Evolutionary conservation across 2,113 vertebrate species (phyloP).

Genomic region (Petrocephalus microphthalmus): DNA sequence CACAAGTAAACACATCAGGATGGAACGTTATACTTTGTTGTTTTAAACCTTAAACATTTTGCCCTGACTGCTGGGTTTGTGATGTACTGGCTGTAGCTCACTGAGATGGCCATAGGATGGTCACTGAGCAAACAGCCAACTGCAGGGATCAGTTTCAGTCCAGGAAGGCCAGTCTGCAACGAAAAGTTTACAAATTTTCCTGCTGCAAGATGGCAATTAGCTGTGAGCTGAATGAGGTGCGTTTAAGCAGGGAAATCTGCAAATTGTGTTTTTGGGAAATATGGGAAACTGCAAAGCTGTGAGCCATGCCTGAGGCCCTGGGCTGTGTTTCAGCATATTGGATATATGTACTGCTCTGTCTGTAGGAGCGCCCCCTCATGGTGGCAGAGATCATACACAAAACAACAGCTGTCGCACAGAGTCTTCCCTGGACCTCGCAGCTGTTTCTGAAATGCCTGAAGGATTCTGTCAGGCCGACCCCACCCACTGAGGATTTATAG

Average conservation of each 20-base stretch:
- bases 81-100: background rate
- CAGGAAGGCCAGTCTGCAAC: no score
- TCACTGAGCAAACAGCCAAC: background rate
- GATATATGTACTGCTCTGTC: background rate
- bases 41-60: no score
- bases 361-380: background rate
- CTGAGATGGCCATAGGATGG: background rate
- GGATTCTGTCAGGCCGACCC: conserved; percentile 36
- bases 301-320: background rate
- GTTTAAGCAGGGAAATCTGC: background rate
- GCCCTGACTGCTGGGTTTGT: background rate
- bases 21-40: no score
- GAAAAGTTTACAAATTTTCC: background rate
- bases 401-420: background rate
- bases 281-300: background rate
- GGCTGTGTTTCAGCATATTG: background rate
- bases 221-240: no score
- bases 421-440: conserved; percentile 27
- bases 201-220: background rate
- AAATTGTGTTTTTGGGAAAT: background rate
- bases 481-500: conserved; percentile 31
- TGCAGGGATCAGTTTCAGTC: no score
- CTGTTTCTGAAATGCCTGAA: conserved; percentile 37
- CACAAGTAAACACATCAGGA: background rate
- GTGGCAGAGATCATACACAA: background rate